Percentiles rank a stretch among this genome's conserved stretches.
phyloP scores from a whole-genome alignment of 2,797 vertebrate genomes.

The Sphenopsis melanotis region DNA sequence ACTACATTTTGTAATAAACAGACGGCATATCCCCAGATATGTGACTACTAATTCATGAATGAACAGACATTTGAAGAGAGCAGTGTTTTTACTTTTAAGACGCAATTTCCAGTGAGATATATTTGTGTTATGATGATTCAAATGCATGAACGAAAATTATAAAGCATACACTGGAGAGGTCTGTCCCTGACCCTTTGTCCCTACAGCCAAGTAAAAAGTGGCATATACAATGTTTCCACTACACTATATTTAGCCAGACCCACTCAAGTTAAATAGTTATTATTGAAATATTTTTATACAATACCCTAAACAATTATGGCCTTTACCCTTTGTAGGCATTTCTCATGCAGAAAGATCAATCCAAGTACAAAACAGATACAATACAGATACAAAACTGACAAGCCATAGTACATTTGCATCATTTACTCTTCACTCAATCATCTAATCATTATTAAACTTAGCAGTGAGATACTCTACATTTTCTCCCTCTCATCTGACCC shows the following conservation, averaged over 20 bases:
- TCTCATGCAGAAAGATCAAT: not conserved
- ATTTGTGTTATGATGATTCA: not conserved
- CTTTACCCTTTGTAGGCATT: not conserved
- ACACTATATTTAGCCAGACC: not conserved
- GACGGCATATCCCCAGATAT: not conserved
- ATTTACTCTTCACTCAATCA: not conserved
- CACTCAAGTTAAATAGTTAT: not conserved
- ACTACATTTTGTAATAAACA: not conserved
- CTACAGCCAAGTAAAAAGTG: not conserved
- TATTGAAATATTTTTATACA: not conserved
- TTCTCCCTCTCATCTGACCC: not conserved
- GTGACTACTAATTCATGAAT: not conserved
- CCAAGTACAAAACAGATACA: not conserved
- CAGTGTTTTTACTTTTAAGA: rapidly evolving
- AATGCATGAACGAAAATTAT: not conserved
- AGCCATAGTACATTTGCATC: not conserved
- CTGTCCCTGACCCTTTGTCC: not conserved
- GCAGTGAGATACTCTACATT: not conserved
- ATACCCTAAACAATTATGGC: not conserved
- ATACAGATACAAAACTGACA: not conserved
- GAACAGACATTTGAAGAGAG: not conserved
- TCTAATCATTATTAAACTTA: not conserved
- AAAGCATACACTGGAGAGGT: not conserved
- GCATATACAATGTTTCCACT: not conserved
- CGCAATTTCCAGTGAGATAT: not conserved